These are phyloP conservation scores for Frieseomelitta varia DNA, from an alignment of 1,140 invertebrate species.

Conservation along the genomic window DNA sequence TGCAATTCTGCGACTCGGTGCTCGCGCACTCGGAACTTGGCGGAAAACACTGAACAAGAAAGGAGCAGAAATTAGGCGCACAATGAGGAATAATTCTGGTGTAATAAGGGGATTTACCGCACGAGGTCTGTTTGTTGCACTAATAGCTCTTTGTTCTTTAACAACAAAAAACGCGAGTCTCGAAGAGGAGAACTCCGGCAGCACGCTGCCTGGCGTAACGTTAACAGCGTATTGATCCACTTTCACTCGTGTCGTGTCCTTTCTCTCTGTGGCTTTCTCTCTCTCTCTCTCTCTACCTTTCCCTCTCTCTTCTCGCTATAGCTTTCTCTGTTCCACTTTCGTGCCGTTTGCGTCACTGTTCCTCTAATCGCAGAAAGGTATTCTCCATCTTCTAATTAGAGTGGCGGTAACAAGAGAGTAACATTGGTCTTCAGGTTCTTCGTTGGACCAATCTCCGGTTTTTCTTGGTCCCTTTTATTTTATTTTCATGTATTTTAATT, in stretches of 20 bases:
- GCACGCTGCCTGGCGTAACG: slow-evolving; percentile 53
- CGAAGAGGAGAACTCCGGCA: slow-evolving; percentile 29
- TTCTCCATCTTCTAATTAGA: background rate
- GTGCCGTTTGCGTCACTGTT: background rate
- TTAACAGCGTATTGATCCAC: slow-evolving; percentile 77
- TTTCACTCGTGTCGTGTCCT: slow-evolving; percentile 73
- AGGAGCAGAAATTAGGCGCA: background rate
- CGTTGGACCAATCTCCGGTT: background rate
- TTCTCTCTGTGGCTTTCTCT: slow-evolving; percentile 59
- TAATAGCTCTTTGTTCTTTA: background rate
- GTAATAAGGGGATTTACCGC: background rate
- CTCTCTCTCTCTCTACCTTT: slow-evolving; percentile 9
- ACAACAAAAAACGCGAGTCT: background rate
- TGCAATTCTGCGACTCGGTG: background rate
- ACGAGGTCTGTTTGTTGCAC: background rate
- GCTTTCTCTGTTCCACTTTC: slow-evolving; percentile 2
- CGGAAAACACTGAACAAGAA: background rate
- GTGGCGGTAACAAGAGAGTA: background rate
- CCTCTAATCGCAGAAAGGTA: background rate
- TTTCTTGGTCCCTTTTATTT: background rate
- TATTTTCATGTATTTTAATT: background rate
- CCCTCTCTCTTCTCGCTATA: background rate
- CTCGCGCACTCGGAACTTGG: background rate
- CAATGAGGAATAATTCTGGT: background rate
- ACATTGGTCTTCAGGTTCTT: background rate